These are phyloP conservation scores for Anastatus disparis DNA, from an alignment of 1,140 invertebrate genomes.

Conservation along the genomic window DNA sequence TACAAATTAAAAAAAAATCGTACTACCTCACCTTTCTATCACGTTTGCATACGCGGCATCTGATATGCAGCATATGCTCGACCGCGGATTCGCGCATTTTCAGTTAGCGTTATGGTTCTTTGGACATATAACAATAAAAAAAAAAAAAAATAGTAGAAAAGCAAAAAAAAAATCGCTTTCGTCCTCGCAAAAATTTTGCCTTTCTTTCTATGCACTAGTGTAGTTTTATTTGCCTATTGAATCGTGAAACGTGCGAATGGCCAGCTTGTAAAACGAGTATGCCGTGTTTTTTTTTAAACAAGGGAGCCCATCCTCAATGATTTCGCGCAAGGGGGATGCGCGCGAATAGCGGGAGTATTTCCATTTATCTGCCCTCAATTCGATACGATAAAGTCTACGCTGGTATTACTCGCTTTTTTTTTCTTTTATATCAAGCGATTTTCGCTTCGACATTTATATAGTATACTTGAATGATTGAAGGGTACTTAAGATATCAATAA, in stretches of 20 bases:
- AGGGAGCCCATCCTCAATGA: neutral
- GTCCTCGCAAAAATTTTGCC: neutral
- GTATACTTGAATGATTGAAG: too few species aligned
- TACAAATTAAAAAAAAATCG: conserved; percentile 3
- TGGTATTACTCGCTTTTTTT: too few species aligned
- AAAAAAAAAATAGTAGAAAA: neutral
- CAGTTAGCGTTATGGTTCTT: neutral
- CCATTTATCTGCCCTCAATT: too few species aligned
- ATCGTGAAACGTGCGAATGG: neutral
- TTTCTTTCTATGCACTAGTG: neutral
- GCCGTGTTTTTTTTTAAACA: neutral
- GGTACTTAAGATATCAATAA: too few species aligned
- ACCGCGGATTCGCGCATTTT: neutral
- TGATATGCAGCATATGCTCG: neutral
- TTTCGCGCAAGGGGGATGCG: neutral
- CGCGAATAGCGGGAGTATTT: too few species aligned
- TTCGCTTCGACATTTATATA: too few species aligned
- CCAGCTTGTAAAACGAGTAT: neutral
- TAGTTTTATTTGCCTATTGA: conserved; percentile 4
- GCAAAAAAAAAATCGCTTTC: neutral
- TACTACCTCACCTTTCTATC: neutral
- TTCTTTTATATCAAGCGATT: too few species aligned
- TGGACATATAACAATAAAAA: neutral
- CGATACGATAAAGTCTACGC: too few species aligned
- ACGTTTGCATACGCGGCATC: too few species aligned